Percentiles rank a stretch among this genome's conserved stretches.
phyloP scores from a whole-genome alignment of 2,797 vertebrate species.

The Setipinna tenuifilis region DNA sequence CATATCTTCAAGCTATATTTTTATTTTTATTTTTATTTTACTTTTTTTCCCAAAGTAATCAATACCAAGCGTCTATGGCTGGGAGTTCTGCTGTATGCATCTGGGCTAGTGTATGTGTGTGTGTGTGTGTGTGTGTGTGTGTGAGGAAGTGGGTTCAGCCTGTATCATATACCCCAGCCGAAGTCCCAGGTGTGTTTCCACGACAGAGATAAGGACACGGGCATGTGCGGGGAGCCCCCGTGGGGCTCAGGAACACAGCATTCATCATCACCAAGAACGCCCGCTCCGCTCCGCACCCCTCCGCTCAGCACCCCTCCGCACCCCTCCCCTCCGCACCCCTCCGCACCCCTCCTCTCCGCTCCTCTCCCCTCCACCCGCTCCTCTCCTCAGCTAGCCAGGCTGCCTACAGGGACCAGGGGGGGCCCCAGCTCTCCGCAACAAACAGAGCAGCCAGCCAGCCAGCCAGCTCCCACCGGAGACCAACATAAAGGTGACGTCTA shows the following conservation, averaged over 20 bases:
- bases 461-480: neutral
- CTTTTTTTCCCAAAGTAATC: no score
- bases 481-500: neutral
- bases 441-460: neutral
- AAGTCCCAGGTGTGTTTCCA: neutral
- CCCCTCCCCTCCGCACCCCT: no score
- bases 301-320: no score
- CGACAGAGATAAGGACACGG: neutral
- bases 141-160: neutral
- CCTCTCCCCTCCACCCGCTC: no score
- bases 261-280: neutral
- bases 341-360: no score
- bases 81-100: no score
- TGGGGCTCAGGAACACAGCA: neutral
- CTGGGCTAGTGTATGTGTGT: conserved; percentile 25
- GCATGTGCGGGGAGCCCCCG: neutral
- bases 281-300: neutral
- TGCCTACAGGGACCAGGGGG: neutral
- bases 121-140: no score
- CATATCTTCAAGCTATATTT: no score
- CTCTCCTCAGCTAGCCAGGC: neutral
- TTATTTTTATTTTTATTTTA: no score
- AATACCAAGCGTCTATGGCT: no score
- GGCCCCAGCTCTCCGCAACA: neutral
- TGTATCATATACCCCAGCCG: neutral